phyloP scores from a whole-genome alignment of 2,797 vertebrate genomes.

The Mormyrops attenuatus region DNA sequence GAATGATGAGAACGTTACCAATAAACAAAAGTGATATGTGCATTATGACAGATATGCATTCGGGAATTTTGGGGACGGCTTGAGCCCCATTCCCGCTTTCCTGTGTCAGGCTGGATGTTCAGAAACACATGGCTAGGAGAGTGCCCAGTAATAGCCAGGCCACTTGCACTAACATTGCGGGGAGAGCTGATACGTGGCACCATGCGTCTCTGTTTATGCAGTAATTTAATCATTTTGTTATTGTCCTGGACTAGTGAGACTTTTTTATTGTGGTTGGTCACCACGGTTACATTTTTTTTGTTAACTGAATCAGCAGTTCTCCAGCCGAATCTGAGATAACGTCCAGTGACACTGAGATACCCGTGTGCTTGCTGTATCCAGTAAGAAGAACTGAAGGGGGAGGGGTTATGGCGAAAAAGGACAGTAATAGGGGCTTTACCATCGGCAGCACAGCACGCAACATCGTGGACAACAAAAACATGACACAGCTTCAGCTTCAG shows the following conservation, averaged over 20 bases:
- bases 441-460: not conserved
- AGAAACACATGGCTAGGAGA: conserved; percentile 12
- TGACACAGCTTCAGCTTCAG: not conserved
- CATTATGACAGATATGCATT: conserved; percentile 16
- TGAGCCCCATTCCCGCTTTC: not conserved
- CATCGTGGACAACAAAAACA: not conserved
- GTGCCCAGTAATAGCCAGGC: conserved; percentile 10
- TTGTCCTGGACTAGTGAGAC: conserved; percentile 40
- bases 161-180: not conserved
- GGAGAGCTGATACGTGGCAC: conserved; percentile 15
- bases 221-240: conserved; percentile 48
- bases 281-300: conserved; percentile 41
- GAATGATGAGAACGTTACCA: conserved; percentile 29
- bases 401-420: not conserved
- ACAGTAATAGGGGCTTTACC: not conserved
- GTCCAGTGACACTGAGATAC: not conserved
- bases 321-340: not conserved
- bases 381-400: not conserved
- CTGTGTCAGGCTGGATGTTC: not conserved
- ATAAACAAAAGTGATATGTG: conserved; percentile 33
- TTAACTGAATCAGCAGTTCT: conserved; percentile 37
- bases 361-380: not conserved
- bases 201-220: conserved; percentile 36
- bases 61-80: not conserved
- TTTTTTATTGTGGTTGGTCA: conserved; percentile 44